Evolutionary conservation across 2,888 invertebrate species (phyloP), one percentile per base, ranked within the genome.

Genomic region (Linyphia triangularis): DNA sequence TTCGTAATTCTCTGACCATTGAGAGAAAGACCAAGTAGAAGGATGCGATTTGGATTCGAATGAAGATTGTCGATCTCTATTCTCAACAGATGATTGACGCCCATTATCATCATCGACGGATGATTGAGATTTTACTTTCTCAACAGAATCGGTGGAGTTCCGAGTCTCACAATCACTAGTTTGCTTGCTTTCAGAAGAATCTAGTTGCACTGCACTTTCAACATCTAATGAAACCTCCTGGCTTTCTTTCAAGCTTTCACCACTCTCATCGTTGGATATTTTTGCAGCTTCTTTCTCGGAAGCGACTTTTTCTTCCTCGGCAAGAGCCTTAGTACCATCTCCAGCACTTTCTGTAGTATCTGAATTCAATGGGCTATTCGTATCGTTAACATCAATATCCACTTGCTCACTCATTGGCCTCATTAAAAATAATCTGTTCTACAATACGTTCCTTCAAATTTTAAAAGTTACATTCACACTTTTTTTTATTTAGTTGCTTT

Each of bases 1-100:
- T 57, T 89, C 78, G 51, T 83, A 83, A 57, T 83, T 79, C 10
- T 84, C 89, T 33, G 84, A 84, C 89, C 89, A 89, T n/a, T 63
- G 75, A 9, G 67, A 77, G 26, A 37, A 67, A 37, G 84, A 84
- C 77, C 70, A 85, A 33, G 33, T 28, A 28, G 83, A 73, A 7
- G 33, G 51, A 6, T 69, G 67, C n/a, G 78, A 78, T 59, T 85
- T 78, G 10, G 69, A 61, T 37, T 78, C 70, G 13, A 65, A 43
- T 3, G 83, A 65, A 16, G 73, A 73, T 30, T 73, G 73, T 10
- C 73, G 43, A 57, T 57, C 73, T 30, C 30, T 57, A 30, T 65
- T 65, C n/a, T 65, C 65, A 51, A 72, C n/a, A 51, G 72, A 72
- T 22, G n/a, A n/a, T 43, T 72, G 51, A 5, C 28, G 26, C 37